Evolutionary conservation across 2,797 vertebrate species (phyloP).

Genomic region (Sardinella longiceps): DNA sequence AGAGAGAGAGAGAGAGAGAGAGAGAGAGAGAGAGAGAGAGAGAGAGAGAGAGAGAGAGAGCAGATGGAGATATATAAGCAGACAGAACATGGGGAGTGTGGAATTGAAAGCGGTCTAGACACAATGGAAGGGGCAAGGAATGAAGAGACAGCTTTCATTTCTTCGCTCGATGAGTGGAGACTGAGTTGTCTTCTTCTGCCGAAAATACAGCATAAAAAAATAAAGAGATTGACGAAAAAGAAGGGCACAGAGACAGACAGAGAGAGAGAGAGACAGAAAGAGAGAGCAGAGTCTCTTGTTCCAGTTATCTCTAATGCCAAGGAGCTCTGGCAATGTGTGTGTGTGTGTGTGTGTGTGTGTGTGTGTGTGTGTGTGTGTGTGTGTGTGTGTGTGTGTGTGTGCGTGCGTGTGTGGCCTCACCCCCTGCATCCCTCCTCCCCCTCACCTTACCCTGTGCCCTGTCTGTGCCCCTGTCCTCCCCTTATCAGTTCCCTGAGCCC

Average conservation of each 20-base stretch:
- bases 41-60: neutral
- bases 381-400: neutral
- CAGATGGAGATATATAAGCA: neutral
- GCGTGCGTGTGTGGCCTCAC: too few relatives aligned
- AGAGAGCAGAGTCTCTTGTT: neutral
- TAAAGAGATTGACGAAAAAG: neutral
- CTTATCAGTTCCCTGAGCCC: neutral
- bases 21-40: too few relatives aligned
- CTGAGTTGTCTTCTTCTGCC: neutral
- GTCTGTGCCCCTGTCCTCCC: neutral
- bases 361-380: neutral
- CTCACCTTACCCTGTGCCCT: neutral
- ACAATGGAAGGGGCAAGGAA: neutral
- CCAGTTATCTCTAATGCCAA: neutral
- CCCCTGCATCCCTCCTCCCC: neutral
- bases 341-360: neutral
- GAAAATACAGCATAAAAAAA: neutral
- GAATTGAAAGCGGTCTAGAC: neutral
- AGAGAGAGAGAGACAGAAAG: neutral
- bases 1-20: neutral
- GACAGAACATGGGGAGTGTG: neutral
- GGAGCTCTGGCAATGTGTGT: neutral
- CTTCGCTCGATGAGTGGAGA: neutral
- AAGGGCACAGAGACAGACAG: neutral
- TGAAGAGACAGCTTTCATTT: neutral